phyloP scores from a whole-genome alignment of 2,797 vertebrate genomes.

The Agapornis canus region DNA sequence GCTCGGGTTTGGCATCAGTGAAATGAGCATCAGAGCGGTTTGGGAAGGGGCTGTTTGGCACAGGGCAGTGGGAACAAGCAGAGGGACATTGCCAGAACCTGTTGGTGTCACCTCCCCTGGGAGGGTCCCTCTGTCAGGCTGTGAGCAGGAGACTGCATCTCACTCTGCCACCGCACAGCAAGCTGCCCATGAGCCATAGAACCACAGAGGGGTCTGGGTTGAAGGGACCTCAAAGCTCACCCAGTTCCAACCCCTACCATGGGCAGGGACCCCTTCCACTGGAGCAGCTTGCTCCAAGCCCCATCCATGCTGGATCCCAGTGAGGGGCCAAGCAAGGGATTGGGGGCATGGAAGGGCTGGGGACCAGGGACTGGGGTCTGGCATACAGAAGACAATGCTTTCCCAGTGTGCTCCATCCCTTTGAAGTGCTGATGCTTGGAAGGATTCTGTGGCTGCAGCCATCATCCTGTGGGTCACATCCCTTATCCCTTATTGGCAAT shows the following conservation, averaged over 20 bases:
- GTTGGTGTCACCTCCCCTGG: rapidly evolving
- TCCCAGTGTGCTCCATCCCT: neutral
- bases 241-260: neutral
- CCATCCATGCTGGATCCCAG: neutral
- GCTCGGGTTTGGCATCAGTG: neutral
- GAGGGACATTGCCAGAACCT: neutral
- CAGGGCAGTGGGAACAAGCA: neutral
- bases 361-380: neutral
- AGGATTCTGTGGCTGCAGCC: neutral
- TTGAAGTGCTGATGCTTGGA: rapidly evolving
- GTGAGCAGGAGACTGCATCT: neutral
- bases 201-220: neutral
- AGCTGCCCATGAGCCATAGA: neutral
- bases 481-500: rapidly evolving
- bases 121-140: neutral
- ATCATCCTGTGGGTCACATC: rapidly evolving
- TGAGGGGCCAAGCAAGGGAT: rapidly evolving
- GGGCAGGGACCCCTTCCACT: neutral
- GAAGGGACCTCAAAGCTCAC: neutral
- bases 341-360: rapidly evolving
- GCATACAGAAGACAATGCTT: rapidly evolving
- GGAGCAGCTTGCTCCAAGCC: neutral
- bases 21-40: rapidly evolving
- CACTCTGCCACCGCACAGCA: neutral
- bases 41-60: neutral